A percentile compares a stretch with the other conserved stretches of the same genome.
phyloP scores from a whole-genome alignment of 2,113 vertebrate species.

The Tachysurus fulvidraco region DNA sequence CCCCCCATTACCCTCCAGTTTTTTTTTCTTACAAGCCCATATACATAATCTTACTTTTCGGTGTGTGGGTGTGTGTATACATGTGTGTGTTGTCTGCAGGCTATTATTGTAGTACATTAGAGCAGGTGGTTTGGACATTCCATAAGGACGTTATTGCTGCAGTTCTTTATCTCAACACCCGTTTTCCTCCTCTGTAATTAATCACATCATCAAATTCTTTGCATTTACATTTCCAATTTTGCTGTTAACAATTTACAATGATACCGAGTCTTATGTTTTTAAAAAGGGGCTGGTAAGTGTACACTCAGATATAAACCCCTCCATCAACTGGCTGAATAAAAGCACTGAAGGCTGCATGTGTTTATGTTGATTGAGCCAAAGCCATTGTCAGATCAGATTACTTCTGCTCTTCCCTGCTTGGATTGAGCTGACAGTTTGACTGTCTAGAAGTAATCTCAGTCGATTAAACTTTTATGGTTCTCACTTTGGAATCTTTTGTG shows the following conservation, averaged over 20 bases:
- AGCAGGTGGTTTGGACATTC: neutral
- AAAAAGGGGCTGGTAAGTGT: neutral
- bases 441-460: neutral
- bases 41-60: neutral
- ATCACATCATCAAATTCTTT: neutral
- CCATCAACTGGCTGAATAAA: conserved; percentile 7
- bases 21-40: neutral
- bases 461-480: neutral
- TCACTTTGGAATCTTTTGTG: neutral
- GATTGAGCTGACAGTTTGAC: neutral
- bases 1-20: too few relatives aligned
- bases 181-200: neutral
- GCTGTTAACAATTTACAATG: neutral
- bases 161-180: neutral
- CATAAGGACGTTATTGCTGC: neutral
- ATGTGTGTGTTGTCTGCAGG: neutral
- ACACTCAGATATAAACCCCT: neutral
- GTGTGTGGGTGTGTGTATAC: neutral
- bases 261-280: neutral
- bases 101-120: neutral
- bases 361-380: neutral
- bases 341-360: neutral
- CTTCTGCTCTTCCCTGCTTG: neutral
- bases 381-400: neutral
- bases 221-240: neutral